Conservation (phyloP, 2,888 invertebrate species). For the Lysandra bellargus region DNA sequence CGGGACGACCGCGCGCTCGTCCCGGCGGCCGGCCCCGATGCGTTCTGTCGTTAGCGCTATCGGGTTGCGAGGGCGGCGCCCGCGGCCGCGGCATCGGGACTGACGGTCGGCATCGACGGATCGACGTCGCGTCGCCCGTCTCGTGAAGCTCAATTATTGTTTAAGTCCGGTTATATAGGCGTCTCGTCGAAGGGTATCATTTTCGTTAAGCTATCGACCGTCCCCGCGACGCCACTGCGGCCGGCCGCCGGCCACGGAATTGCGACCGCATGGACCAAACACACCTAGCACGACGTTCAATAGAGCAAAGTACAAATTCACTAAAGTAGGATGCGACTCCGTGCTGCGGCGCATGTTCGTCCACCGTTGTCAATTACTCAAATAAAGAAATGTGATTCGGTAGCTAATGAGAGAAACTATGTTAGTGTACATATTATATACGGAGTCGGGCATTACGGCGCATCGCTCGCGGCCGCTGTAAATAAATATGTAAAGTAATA, state of each 20-base stretch:
- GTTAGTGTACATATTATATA: conserved; percentile 79
- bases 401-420: conserved; percentile 80
- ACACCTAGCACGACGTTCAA: conserved; percentile 70
- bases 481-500: conserved; percentile 77
- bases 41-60: conserved; percentile 56
- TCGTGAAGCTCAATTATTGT: conserved; percentile 24
- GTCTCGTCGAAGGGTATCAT: not conserved
- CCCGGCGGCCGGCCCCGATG: conserved; percentile 42
- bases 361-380: conserved; percentile 81
- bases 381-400: conserved; percentile 80
- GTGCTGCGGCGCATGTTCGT: conserved; percentile 77
- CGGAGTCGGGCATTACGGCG: conserved; percentile 79
- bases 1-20: conserved; percentile 35
- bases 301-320: conserved; percentile 79
- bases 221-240: conserved; percentile 30
- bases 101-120: conserved; percentile 42
- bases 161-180: conserved; percentile 7
- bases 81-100: conserved; percentile 47
- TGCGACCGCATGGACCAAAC: conserved; percentile 76
- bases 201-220: conserved; percentile 32
- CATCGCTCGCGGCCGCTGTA: conserved; percentile 70
- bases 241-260: conserved; percentile 48
- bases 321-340: conserved; percentile 70
- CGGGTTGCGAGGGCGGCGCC: conserved; percentile 56
- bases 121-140: not conserved